Percentiles rank a stretch among this genome's conserved stretches.
These are phyloP conservation scores for Embidobia sp. DNA, from an alignment of 2,888 invertebrate species.

Conservation along the genomic window DNA sequence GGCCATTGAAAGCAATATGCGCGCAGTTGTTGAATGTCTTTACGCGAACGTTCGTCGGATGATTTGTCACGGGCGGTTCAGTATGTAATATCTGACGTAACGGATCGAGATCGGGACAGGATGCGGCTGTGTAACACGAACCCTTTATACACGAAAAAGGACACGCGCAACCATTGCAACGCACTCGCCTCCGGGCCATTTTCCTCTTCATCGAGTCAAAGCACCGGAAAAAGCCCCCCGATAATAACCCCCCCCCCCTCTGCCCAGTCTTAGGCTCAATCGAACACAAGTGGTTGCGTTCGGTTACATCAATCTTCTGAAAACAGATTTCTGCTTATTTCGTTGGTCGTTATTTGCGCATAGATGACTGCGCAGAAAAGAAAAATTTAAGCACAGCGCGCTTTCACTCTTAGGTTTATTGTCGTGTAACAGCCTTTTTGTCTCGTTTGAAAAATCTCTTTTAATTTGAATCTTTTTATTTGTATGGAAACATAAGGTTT, in stretches of 20 bases:
- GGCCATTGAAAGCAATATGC: too few relatives aligned
- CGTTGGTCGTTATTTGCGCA: too few relatives aligned
- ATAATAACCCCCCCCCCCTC: conserved; percentile 41
- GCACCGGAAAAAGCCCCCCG: conserved; percentile 70
- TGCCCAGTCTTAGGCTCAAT: conserved; percentile 9
- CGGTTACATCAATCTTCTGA: conserved; percentile 24
- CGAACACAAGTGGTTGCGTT: conserved; percentile 36
- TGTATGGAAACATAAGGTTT: too few relatives aligned
- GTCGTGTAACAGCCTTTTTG: too few relatives aligned
- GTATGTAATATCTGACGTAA: conserved; percentile 57
- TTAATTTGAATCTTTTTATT: too few relatives aligned
- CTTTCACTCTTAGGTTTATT: too few relatives aligned
- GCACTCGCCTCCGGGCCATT: conserved; percentile 69
- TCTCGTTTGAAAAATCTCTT: too few relatives aligned
- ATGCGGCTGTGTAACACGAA: conserved; percentile 72
- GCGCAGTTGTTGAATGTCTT: too few relatives aligned
- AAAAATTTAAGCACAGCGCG: too few relatives aligned
- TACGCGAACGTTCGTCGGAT: conserved; percentile 13
- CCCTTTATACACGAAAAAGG: conserved; percentile 68
- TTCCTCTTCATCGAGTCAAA: conserved; percentile 57
- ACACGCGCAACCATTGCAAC: conserved; percentile 76
- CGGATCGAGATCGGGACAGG: conserved; percentile 48
- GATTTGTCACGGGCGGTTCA: conserved; percentile 44
- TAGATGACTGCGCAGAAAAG: too few relatives aligned
- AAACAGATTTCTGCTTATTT: conserved; percentile 31